phyloP scores from a whole-genome alignment of 2,888 invertebrate species.

The Azorinus chamasolen region DNA sequence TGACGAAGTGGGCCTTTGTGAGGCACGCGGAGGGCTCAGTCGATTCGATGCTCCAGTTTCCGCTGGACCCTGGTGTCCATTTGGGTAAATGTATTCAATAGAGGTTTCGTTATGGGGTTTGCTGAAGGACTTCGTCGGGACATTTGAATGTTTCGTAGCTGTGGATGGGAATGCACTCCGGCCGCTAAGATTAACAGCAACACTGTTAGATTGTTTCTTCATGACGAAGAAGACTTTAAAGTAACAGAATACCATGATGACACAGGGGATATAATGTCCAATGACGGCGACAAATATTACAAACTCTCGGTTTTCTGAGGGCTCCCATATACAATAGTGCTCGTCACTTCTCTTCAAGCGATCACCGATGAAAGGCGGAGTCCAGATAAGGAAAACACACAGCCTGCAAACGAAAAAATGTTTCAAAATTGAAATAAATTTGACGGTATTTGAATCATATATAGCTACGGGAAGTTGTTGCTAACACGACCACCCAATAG shows the following conservation, averaged over 20 bases:
- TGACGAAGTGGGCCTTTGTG: too few relatives aligned
- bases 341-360: conserved; percentile 69
- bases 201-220: conserved; percentile 31
- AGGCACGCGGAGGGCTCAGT: too few relatives aligned
- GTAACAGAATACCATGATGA: conserved; percentile 78
- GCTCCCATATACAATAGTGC: conserved; percentile 80
- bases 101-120: too few relatives aligned
- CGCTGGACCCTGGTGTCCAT: too few relatives aligned
- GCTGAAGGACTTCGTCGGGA: too few relatives aligned
- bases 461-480: too few relatives aligned
- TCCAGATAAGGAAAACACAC: conserved; percentile 77
- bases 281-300: conserved; percentile 81
- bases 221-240: conserved; percentile 74
- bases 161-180: too few relatives aligned
- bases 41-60: too few relatives aligned
- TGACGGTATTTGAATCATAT: neutral
- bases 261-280: conserved; percentile 81
- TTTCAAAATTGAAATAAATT: neutral
- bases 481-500: too few relatives aligned
- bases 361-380: conserved; percentile 80
- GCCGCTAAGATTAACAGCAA: neutral
- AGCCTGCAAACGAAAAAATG: conserved; percentile 65
- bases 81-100: too few relatives aligned
- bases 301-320: conserved; percentile 79
- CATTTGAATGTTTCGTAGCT: too few relatives aligned